Evolutionary conservation across 92 coral and sea anemone species (phyloP).

Genomic region (Epizoanthus stellaris): DNA sequence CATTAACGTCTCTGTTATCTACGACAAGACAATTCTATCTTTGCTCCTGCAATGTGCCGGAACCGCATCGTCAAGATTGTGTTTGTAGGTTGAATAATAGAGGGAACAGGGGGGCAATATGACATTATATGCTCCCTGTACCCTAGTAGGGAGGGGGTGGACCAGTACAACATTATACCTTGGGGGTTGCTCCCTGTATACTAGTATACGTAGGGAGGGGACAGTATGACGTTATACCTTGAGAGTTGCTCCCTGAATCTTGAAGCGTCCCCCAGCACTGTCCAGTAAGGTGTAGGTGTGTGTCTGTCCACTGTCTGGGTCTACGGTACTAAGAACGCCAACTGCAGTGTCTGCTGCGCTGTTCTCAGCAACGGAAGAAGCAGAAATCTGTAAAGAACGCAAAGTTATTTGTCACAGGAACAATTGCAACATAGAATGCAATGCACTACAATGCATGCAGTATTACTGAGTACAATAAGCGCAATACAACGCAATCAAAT

Average conservation of each 20-base stretch:
- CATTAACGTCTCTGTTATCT: too few species aligned
- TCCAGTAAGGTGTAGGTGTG: conserved; percentile 70
- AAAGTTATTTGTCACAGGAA: background rate
- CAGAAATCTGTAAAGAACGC: conserved; percentile 52
- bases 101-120: background rate
- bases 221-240: conserved; percentile 44
- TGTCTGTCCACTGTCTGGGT: conserved; percentile 79
- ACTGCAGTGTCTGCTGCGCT: conserved; percentile 69
- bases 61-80: too few species aligned
- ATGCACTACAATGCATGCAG: too few species aligned
- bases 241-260: conserved; percentile 53
- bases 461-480: too few species aligned
- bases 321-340: conserved; percentile 80
- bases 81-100: background rate
- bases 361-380: conserved; percentile 68
- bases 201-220: background rate
- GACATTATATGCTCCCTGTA: conserved; percentile 37
- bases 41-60: too few species aligned
- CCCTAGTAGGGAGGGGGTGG: background rate
- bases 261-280: conserved; percentile 81
- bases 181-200: background rate
- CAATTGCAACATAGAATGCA: background rate
- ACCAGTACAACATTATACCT: background rate
- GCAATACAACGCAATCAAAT: too few species aligned
- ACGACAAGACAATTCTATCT: too few species aligned